These are phyloP conservation scores for Turritopsis dohrnii DNA, from an alignment of 30 jellyfish, hydroid and myxozoan species.

Conservation along the genomic window DNA sequence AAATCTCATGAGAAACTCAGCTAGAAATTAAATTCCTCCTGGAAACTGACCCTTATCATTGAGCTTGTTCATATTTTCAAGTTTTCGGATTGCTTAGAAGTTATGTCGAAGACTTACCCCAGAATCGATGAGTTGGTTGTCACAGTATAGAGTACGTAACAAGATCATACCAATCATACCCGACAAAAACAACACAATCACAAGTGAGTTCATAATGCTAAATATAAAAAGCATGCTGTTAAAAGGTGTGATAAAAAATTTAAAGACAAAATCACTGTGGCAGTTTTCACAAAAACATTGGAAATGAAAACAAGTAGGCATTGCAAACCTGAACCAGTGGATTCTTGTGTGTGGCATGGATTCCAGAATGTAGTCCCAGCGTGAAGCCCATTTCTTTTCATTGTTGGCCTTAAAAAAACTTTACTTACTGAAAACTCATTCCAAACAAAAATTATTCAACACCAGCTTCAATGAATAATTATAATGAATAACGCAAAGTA, in stretches of 20 bases:
- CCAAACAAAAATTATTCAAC: constrained; percentile 29
- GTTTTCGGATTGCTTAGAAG: not conserved
- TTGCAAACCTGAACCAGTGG: constrained; percentile 89
- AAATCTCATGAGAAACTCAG: too few species aligned
- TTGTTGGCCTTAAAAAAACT: constrained; percentile 5
- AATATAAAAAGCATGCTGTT: not conserved
- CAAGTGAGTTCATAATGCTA: constrained; percentile 93
- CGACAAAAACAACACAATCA: constrained; percentile 79
- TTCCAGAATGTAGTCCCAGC: constrained; percentile 96
- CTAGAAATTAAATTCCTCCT: too few species aligned
- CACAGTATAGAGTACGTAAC: constrained; percentile 90
- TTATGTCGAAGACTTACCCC: constrained; percentile 39
- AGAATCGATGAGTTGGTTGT: constrained; percentile 85
- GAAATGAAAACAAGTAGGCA: not conserved
- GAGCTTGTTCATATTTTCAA: too few species aligned
- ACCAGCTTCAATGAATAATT: constrained; percentile 67
- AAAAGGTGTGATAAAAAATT: not conserved
- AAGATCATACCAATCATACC: constrained; percentile 95
- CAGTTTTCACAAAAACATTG: too few species aligned
- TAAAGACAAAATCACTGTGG: not conserved
- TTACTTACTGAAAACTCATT: constrained; percentile 16
- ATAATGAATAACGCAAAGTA: too few species aligned
- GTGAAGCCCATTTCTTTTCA: constrained; percentile 88
- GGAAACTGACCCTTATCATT: too few species aligned
- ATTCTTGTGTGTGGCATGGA: constrained; percentile 94